Evolutionary conservation across 1,140 invertebrate species (phyloP).

Genomic region (Drosophila burlai): DNA sequence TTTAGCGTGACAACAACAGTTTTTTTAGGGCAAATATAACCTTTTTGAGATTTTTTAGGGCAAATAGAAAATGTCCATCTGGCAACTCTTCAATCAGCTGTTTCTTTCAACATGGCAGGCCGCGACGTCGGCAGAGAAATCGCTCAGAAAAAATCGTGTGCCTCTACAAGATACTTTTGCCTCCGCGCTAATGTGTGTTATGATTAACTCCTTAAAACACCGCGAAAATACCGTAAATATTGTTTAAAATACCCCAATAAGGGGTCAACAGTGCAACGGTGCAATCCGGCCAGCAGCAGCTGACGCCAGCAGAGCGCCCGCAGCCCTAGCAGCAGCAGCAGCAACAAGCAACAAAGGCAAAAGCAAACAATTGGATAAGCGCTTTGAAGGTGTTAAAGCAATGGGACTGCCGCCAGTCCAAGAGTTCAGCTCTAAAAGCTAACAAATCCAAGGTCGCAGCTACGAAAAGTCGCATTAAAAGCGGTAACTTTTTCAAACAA

Average conservation of each 20-base stretch:
- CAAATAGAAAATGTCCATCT: not conserved
- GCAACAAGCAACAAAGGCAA: conserved; percentile 48
- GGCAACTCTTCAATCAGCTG: not conserved
- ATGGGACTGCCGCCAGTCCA: conserved; percentile 21
- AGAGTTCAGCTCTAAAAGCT: conserved; percentile 34
- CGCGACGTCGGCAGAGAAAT: not conserved
- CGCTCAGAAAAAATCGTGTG: conserved; percentile 4
- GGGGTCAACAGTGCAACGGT: not conserved
- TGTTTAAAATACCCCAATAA: not conserved
- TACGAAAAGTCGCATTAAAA: conserved; percentile 25
- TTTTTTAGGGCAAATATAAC: not conserved
- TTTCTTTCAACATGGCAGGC: conserved; percentile 2
- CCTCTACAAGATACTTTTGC: conserved; percentile 17
- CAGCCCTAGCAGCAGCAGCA: conserved; percentile 24
- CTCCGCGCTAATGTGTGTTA: conserved; percentile 23
- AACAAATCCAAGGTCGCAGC: conserved; percentile 40
- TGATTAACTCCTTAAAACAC: not conserved
- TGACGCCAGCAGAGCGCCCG: conserved; percentile 21
- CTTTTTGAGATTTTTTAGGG: not conserved
- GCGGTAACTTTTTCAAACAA: conserved; percentile 6
- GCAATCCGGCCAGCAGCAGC: conserved; percentile 12
- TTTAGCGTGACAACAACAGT: not conserved
- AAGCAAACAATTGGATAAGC: conserved; percentile 76
- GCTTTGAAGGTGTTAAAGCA: conserved; percentile 29
- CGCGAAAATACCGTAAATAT: conserved; percentile 32